Conservation (phyloP, 2,888 invertebrate species). For the Neoascia interrupta region DNA sequence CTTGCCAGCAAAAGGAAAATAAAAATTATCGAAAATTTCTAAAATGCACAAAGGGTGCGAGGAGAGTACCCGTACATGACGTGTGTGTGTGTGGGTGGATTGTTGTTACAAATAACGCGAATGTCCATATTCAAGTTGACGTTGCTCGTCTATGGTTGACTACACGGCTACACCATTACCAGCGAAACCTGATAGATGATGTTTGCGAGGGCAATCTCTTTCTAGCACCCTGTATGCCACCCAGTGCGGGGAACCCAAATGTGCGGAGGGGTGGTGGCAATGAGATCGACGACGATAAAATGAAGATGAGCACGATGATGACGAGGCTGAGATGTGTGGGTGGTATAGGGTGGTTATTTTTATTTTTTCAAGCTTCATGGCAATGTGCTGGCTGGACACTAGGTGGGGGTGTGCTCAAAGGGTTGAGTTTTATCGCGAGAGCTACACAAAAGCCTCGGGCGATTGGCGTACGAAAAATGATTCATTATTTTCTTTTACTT, state of each 20-base stretch:
- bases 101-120: slow-evolving; percentile 16
- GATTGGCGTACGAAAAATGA: no score
- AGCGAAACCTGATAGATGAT: slow-evolving; percentile 55
- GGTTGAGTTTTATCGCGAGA: slow-evolving; percentile 31
- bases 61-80: slow-evolving; percentile 38
- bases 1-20: slow-evolving; percentile 21
- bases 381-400: background rate
- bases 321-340: slow-evolving; percentile 53
- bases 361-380: background rate
- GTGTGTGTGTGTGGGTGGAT: no score
- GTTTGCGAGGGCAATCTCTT: slow-evolving; percentile 55
- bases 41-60: slow-evolving; percentile 57
- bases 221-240: slow-evolving; percentile 37
- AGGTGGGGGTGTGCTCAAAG: background rate
- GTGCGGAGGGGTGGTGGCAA: slow-evolving; percentile 38
- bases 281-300: slow-evolving; percentile 56
- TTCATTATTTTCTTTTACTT: background rate
- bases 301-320: slow-evolving; percentile 51
- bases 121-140: slow-evolving; percentile 44
- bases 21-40: slow-evolving; percentile 57
- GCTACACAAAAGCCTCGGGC: no score
- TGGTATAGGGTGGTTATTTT: background rate
- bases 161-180: slow-evolving; percentile 32
- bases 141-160: slow-evolving; percentile 19
- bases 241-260: background rate